Evolutionary conservation across 2,888 invertebrate genomes (phyloP).

Genomic region (Trichopria drosophilae): DNA sequence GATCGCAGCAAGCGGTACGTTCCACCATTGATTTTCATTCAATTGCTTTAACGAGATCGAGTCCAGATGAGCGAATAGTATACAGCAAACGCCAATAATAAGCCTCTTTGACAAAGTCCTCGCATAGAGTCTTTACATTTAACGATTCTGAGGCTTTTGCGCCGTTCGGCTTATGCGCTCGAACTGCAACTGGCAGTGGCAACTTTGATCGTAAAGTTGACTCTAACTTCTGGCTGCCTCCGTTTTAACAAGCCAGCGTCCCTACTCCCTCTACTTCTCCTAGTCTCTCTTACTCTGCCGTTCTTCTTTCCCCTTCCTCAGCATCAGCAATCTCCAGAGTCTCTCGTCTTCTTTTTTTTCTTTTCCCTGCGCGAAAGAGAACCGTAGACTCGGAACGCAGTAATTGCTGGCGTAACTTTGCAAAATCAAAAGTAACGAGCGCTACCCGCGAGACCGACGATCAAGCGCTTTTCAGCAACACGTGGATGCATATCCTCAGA

Average conservation of each 20-base stretch:
- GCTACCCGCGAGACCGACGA: conserved; percentile 22
- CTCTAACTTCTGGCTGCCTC: conserved; percentile 15
- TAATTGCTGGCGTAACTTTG: conserved; percentile 37
- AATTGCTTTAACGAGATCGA: too few relatives aligned
- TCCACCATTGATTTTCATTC: too few relatives aligned
- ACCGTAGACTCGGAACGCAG: conserved; percentile 18
- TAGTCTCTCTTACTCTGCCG: not conserved
- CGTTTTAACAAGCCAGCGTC: conserved; percentile 30
- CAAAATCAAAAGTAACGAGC: conserved; percentile 39
- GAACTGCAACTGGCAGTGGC: conserved; percentile 13
- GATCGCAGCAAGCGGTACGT: too few relatives aligned
- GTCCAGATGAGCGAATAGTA: too few relatives aligned
- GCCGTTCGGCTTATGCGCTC: conserved; percentile 11
- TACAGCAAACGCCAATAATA: conserved; percentile 41
- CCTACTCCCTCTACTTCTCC: conserved; percentile 9
- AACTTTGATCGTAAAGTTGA: conserved; percentile 34
- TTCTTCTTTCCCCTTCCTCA: not conserved
- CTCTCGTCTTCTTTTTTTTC: conserved; percentile 12
- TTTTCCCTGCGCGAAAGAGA: not conserved
- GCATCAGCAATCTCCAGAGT: not conserved
- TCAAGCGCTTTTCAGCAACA: conserved; percentile 23
- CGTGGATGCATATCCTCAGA: too few relatives aligned
- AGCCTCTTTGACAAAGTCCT: conserved; percentile 30
- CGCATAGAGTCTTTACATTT: conserved; percentile 28
- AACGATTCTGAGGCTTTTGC: conserved; percentile 31